These are phyloP conservation scores for Chamaedrilus cognettii DNA, from an alignment of 2,888 invertebrate genomes.

Conservation along the genomic window DNA sequence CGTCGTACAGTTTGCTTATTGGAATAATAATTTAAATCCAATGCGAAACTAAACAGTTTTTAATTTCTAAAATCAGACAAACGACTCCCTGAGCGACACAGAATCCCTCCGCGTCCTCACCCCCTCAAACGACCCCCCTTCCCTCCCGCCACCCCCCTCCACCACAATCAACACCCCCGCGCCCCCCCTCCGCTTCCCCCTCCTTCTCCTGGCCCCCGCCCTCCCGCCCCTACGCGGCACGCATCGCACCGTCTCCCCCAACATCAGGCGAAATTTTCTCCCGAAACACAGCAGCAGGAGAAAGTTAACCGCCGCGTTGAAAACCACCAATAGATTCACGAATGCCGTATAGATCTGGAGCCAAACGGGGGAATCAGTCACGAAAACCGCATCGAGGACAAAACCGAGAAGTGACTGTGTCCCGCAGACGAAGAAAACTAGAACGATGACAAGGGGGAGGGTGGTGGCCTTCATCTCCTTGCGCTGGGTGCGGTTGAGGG, in stretches of 20 bases:
- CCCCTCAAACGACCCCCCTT: neutral
- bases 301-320: conserved; percentile 56
- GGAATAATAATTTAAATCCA: no score
- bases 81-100: no score
- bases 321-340: conserved; percentile 42
- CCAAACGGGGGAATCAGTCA: conserved; percentile 35
- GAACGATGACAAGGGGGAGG: conserved; percentile 52
- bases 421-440: conserved; percentile 53
- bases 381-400: conserved; percentile 39
- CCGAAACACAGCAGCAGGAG: conserved; percentile 56
- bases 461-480: conserved; percentile 53
- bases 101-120: no score
- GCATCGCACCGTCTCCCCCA: conserved; percentile 24
- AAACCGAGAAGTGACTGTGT: conserved; percentile 38
- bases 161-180: neutral
- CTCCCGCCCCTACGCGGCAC: neutral
- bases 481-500: conserved; percentile 45
- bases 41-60: no score
- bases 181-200: neutral
- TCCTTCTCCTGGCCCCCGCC: neutral
- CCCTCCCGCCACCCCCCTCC: neutral
- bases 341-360: conserved; percentile 40
- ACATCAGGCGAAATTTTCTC: conserved; percentile 50
- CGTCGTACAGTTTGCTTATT: no score
- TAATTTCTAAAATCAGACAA: no score